Evolutionary conservation across 1,140 invertebrate species (phyloP), one percentile per base, ranked within the genome.

Genomic region (Anadara kagoshimensis): DNA sequence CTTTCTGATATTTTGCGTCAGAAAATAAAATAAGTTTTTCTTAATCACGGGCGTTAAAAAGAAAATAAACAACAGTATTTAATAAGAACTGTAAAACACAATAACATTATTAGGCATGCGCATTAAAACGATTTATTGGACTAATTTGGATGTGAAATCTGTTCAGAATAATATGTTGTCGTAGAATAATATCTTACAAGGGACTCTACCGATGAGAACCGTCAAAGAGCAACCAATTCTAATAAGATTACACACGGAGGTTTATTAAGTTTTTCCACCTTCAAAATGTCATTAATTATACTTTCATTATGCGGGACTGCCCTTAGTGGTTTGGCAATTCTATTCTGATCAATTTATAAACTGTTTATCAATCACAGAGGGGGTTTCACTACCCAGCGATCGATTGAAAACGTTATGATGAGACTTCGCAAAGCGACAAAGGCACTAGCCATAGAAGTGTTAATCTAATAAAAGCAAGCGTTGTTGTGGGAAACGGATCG

Each of bases 221-320:
- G 58, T 67, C 65, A 74, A 74, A 74, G 68, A 74, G 68, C 61
- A 74, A 74, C 57, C 65, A 57, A 58, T 62, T 18, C 22, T 68
- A 69, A 74, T 74, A 20, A 24, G 57, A 63, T 74, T 74, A 74
- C 41, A 29, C 44, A 12, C 56, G 45, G 56, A 54, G 53, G 72
- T 74, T 74, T 74, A 74, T 74, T 74, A 74, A 69, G 66, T 62
- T 74, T 74, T 74, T 74, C 51, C 72, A 74, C 72, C 72, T 74
- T 56, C 26, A 44, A 20, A n/a, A 58, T 63, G 45, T 58, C 72
- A 74, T 74, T 74, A 74, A 74, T 74, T 74, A 74, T 68, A 56
- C 54, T 63, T 62, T 68, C 72, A 74, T 74, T 69, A 69, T 69
- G 51, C 43, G 24, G 63, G 54, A 45, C 47, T 57, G 59, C 66